Percentiles rank a stretch among this genome's conserved stretches.
Evolutionary conservation across 1,140 invertebrate species (phyloP).

Genomic region (Thrips palmi): DNA sequence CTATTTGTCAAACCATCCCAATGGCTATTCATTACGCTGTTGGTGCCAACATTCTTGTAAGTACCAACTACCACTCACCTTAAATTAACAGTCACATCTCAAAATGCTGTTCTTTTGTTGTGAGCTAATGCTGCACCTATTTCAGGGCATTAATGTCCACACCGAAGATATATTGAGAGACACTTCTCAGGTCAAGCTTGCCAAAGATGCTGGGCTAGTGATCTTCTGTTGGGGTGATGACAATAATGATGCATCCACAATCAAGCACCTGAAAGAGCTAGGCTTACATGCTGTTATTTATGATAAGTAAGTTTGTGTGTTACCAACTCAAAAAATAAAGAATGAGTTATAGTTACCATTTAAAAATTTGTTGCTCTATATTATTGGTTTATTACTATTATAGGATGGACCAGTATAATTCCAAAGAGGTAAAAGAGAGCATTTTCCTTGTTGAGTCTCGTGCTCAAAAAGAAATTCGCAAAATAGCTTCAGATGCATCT

Average conservation of each 20-base stretch:
- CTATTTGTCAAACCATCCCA: constrained; percentile 58
- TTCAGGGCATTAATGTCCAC: constrained; percentile 70
- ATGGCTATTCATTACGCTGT: constrained; percentile 66
- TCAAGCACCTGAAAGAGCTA: constrained; percentile 64
- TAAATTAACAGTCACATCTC: too few species aligned
- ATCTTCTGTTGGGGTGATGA: constrained; percentile 95
- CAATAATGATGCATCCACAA: constrained; percentile 75
- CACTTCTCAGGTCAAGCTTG: constrained; percentile 46
- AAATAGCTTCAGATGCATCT: too few species aligned
- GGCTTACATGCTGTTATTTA: constrained; percentile 87
- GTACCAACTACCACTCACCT: too few species aligned
- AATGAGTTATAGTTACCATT: neutral
- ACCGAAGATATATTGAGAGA: constrained; percentile 79
- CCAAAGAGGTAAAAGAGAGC: constrained; percentile 65
- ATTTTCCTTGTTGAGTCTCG: constrained; percentile 62
- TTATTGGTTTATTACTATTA: constrained; percentile 13
- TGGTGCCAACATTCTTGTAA: constrained; percentile 50
- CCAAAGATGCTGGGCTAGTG: constrained; percentile 56
- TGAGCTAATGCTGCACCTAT: too few species aligned
- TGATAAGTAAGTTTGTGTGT: constrained; percentile 51
- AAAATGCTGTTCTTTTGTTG: too few species aligned
- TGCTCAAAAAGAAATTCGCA: too few species aligned
- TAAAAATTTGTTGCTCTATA: constrained; percentile 3
- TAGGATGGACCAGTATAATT: constrained; percentile 54
- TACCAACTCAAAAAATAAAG: too few species aligned